phyloP scores from a whole-genome alignment of 2,113 vertebrate species.

The Lagopus muta region DNA sequence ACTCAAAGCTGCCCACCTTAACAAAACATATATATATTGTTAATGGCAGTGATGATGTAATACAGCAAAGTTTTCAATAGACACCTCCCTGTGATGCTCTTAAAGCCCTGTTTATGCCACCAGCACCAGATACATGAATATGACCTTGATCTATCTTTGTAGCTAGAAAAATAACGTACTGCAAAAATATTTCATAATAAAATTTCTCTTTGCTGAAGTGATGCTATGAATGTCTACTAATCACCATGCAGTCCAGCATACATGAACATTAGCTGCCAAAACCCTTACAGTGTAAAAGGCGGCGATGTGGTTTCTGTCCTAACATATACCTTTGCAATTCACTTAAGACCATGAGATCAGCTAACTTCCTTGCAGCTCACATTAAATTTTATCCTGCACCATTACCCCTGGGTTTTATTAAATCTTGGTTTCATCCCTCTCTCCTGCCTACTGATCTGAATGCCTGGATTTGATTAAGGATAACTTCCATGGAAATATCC shows the following conservation, averaged over 20 bases:
- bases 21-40: not conserved
- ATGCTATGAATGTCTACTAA: not conserved
- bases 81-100: not conserved
- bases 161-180: not conserved
- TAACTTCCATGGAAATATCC: not conserved
- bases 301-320: not conserved
- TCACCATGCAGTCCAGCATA: not conserved
- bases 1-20: not conserved
- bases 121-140: not conserved
- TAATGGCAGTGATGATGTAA: not conserved
- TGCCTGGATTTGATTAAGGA: not conserved
- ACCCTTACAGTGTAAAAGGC: not conserved
- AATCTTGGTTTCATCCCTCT: not conserved
- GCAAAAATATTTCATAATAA: not conserved
- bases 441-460: not conserved
- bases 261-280: not conserved
- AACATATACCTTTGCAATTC: not conserved
- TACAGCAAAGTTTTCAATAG: not conserved
- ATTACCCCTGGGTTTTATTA: not conserved
- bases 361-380: accelerated
- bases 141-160: not conserved
- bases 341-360: not conserved
- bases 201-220: not conserved
- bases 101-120: accelerated
- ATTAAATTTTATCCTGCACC: not conserved